Evolutionary conservation across 1,140 invertebrate species (phyloP).

Genomic region (Phortica variegata): DNA sequence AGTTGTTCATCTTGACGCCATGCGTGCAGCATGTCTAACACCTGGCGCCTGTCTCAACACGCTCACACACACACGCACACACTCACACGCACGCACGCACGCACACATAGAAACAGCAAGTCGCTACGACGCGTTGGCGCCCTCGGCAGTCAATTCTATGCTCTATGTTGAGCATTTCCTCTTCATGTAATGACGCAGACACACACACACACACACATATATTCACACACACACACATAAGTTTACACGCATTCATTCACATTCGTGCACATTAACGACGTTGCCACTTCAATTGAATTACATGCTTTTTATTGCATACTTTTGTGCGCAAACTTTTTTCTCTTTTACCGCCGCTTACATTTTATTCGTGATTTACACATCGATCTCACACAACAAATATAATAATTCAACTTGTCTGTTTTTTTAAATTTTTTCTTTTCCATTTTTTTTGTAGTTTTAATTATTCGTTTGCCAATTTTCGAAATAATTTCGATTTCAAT

Average conservation of each 20-base stretch:
- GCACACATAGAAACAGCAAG: not conserved
- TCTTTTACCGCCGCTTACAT: not conserved
- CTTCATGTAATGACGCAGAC: not conserved
- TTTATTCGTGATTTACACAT: not conserved
- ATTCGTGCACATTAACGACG: slow-evolving; percentile 6
- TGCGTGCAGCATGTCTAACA: not conserved
- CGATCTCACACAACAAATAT: not conserved
- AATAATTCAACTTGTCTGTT: not conserved
- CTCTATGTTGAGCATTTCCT: too few relatives aligned
- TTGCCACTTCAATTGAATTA: not conserved
- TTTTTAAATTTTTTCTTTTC: not conserved
- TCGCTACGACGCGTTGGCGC: not conserved
- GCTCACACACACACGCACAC: slow-evolving; percentile 27
- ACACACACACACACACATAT: not conserved
- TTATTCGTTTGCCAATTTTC: not conserved
- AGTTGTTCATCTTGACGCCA: not conserved
- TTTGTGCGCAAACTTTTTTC: not conserved
- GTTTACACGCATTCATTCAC: not conserved
- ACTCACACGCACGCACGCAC: slow-evolving; percentile 1
- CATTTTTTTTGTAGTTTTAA: not conserved
- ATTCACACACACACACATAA: not conserved
- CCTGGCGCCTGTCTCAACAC: slow-evolving; percentile 36
- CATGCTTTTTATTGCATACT: not conserved
- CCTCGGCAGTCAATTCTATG: not conserved
- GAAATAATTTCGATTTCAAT: not conserved